Evolutionary conservation across 2,797 vertebrate genomes (phyloP).

Genomic region (Brotogeris chrysoptera): DNA sequence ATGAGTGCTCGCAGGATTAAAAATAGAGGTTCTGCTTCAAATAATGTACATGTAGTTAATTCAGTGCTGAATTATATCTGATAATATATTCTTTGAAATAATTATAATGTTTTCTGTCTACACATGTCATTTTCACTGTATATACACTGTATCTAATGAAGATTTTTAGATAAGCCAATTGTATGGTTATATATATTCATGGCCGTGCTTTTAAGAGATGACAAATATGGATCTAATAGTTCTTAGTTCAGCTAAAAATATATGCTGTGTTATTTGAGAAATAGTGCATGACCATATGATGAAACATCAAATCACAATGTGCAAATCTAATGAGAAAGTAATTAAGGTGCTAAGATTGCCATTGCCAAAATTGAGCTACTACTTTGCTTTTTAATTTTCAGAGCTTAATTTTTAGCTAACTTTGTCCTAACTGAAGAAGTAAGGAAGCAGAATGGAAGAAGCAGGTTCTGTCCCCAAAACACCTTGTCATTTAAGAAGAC

Average conservation of each 20-base stretch:
- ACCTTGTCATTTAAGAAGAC: not conserved
- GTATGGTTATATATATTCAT: not conserved
- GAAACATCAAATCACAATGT: not conserved
- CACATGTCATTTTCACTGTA: not conserved
- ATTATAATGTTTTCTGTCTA: not conserved
- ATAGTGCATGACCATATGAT: not conserved
- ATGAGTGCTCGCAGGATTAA: not conserved
- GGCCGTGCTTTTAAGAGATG: not conserved
- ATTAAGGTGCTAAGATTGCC: conserved; percentile 1
- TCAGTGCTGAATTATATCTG: not conserved
- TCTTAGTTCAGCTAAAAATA: not conserved
- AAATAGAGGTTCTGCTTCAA: not conserved
- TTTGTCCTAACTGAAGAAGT: not conserved
- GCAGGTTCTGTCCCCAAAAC: not conserved
- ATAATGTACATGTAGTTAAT: not conserved
- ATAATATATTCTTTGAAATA: not conserved
- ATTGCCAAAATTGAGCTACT: not conserved
- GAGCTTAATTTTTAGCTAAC: not conserved
- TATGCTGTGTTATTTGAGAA: not conserved
- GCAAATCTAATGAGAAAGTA: not conserved
- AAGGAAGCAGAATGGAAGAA: not conserved
- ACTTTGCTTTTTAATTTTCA: not conserved
- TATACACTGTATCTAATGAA: not conserved
- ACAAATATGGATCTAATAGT: not conserved
- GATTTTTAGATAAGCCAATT: not conserved